These are phyloP conservation scores for Clytia hemisphaerica DNA, from an alignment of 30 jellyfish, hydroid and myxozoan genomes.

Conservation along the genomic window DNA sequence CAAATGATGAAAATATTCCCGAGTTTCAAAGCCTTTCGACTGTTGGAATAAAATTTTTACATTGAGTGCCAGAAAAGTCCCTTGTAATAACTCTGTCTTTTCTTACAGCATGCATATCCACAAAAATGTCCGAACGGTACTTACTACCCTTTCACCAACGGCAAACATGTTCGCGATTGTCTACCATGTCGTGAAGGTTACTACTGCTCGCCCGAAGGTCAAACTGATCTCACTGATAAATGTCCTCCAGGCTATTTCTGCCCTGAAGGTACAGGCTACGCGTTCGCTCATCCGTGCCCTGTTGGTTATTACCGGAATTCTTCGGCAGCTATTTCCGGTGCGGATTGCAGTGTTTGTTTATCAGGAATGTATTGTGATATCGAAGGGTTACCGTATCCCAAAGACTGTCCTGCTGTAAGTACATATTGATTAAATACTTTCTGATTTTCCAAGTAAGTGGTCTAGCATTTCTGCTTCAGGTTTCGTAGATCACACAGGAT, in stretches of 20 bases:
- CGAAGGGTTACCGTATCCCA: constrained; percentile 78
- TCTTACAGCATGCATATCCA: constrained; percentile 54
- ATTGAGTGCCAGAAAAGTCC: no score
- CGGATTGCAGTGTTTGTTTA: constrained; percentile 85
- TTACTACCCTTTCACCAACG: constrained; percentile 59
- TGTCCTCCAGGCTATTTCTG: constrained; percentile 96
- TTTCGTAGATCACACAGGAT: not conserved
- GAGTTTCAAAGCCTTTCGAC: not conserved
- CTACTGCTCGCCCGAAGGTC: constrained; percentile 96
- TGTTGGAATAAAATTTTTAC: not conserved
- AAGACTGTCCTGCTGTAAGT: constrained; percentile 76
- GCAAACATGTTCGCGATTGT: constrained; percentile 70
- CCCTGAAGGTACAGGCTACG: constrained; percentile 84
- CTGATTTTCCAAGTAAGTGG: not conserved
- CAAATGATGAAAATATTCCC: not conserved
- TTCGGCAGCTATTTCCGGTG: constrained; percentile 85
- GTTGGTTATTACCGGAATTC: constrained; percentile 90
- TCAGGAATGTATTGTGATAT: constrained; percentile 88
- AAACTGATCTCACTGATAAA: constrained; percentile 48
- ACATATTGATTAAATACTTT: not conserved
- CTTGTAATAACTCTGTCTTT: no score
- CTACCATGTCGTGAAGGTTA: constrained; percentile 74
- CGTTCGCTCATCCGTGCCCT: constrained; percentile 80
- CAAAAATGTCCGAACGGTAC: constrained; percentile 96
- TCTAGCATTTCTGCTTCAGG: not conserved